Conservation (phyloP, 2,797 vertebrate genomes). For the Crypturellus tataupa region DNA sequence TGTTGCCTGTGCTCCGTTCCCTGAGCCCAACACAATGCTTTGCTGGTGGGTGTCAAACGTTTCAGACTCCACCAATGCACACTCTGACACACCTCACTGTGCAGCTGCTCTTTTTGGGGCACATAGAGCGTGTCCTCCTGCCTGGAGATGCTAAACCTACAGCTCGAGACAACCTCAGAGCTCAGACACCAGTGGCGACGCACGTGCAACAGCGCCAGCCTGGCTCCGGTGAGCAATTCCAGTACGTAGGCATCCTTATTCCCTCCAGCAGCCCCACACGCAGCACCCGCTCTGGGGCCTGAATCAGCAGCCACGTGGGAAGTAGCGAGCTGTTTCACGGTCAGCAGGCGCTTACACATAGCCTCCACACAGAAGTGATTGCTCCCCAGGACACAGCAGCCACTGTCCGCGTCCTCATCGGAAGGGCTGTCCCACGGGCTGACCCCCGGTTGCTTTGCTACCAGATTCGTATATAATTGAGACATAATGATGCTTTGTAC, state of each 20-base stretch:
- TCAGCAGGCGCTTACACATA: neutral
- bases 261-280: neutral
- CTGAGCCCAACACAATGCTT: too few species aligned
- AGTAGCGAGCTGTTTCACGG: neutral
- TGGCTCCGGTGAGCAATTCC: neutral
- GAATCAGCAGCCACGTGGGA: neutral
- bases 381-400: neutral
- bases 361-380: neutral
- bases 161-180: neutral
- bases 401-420: neutral
- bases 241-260: neutral
- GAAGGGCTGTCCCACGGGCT: neutral
- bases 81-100: neutral
- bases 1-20: neutral
- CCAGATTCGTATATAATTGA: neutral
- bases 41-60: too few species aligned
- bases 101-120: neutral
- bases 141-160: neutral
- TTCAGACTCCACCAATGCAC: neutral
- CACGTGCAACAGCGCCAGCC: neutral
- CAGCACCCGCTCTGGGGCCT: neutral
- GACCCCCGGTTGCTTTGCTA: neutral
- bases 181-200: accelerated
- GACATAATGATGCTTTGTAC: accelerated
- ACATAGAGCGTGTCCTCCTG: neutral